Conservation (phyloP, 2,797 vertebrate genomes). For the Synaphobranchus kaupii region DNA sequence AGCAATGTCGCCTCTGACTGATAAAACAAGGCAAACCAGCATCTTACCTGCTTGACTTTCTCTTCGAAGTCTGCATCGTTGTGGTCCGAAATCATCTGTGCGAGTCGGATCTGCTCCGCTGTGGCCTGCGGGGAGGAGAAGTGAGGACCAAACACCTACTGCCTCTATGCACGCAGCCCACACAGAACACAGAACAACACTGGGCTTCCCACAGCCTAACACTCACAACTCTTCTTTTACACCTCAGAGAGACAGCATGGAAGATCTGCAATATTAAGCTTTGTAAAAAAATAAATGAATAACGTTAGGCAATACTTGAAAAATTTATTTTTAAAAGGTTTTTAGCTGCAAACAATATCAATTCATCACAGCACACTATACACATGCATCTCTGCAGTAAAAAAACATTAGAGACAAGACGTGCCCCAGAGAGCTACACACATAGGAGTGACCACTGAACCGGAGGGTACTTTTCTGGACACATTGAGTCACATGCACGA, state of each 20-base stretch:
- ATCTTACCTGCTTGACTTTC: slow-evolving; percentile 95
- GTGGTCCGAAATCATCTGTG: slow-evolving; percentile 99
- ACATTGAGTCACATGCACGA: too few relatives aligned
- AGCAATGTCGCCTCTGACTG: not conserved
- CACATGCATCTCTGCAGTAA: too few relatives aligned
- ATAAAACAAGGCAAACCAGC: not conserved
- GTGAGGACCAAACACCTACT: not conserved
- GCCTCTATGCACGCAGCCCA: not conserved
- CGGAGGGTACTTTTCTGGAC: too few relatives aligned
- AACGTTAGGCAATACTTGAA: not conserved
- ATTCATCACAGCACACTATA: not conserved
- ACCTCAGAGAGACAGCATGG: not conserved
- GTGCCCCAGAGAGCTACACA: too few relatives aligned
- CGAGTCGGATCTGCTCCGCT: slow-evolving; percentile 98
- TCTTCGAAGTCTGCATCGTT: slow-evolving; percentile 98
- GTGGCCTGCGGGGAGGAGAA: slow-evolving; percentile 79
- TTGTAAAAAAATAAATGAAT: not conserved
- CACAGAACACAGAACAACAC: not conserved
- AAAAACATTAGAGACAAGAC: too few relatives aligned
- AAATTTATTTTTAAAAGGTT: not conserved
- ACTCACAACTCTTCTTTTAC: not conserved
- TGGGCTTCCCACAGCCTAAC: not conserved
- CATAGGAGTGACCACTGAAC: too few relatives aligned
- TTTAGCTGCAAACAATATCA: not conserved
- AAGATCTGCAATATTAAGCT: not conserved